Evolutionary conservation across 2,888 invertebrate species (phyloP), one percentile per base, ranked within the genome.

Genomic region (Macroteleia sp.): DNA sequence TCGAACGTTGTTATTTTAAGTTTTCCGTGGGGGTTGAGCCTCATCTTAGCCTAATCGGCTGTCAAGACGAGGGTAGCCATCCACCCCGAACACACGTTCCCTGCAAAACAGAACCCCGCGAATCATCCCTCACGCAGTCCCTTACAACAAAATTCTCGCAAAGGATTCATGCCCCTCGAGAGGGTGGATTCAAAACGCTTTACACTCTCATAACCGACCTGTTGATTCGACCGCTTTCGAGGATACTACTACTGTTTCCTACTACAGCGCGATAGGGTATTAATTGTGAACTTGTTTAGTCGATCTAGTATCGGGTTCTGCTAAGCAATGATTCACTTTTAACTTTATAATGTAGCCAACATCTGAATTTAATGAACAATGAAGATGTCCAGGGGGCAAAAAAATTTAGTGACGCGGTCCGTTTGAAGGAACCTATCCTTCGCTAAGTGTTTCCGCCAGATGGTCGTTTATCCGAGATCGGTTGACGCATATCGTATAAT

Each of bases 1-100:
- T 90, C 86, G 91, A 91, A 84, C 88, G 90, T 88, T 90, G 89
- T 90, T 91, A 89, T 91, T 91, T 91, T 89, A 90, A 90, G 90
- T 91, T 91, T 91, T 90, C 90, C 90, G 79, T 87, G 83, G 90
- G 90, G 90, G 86, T 84, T 85, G 59, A 59, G 69, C 81, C 82
- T 82, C 84, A 76, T 86, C 87, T 87, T 86, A 84, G 86, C 89
- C 90, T 91, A 91, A 91, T 91, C 91, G 91, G 86, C 88, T 90
- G 89, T 89, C 89, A 67, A 67, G 56, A 39, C 48, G 52, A 52
- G 71, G 73, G 70, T 73, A 8, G 30, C 44, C 71, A 30, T 22
- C 73, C 42, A 57, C 71, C 67, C 79, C 16, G 79, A n/a, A 71
- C 57, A 73, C 79, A 57, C 44, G 73, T 75, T 44, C 61, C 73